Conservation (phyloP, 2,113 vertebrate genomes). For the Jaculus jaculus region DNA sequence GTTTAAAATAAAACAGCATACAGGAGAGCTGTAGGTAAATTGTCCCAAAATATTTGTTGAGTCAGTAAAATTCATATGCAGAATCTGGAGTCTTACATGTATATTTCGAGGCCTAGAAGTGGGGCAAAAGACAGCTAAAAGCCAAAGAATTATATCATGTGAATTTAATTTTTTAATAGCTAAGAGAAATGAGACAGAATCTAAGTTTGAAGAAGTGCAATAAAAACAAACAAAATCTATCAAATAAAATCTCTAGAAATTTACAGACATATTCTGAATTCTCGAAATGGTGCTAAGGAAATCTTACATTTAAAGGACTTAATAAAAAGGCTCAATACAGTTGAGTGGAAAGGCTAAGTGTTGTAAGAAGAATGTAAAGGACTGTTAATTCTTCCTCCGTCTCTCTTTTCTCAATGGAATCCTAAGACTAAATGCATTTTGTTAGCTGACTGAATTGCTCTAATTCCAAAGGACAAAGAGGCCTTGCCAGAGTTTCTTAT, state of each 20-base stretch:
- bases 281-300: conserved; percentile 25
- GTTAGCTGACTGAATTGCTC: conserved; percentile 39
- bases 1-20: conserved; percentile 21
- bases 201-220: conserved; percentile 39
- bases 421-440: conserved; percentile 38
- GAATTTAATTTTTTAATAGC: conserved; percentile 7
- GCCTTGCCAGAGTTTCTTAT: conserved; percentile 57
- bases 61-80: conserved; percentile 46
- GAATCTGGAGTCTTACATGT: neutral
- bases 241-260: conserved; percentile 48
- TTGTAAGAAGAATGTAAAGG: neutral
- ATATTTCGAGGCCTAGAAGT: neutral
- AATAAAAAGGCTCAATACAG: conserved; percentile 19
- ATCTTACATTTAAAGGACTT: neutral
- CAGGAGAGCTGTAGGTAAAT: neutral
- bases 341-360: neutral
- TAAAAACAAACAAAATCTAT: conserved; percentile 42
- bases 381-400: conserved; percentile 3
- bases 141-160: conserved; percentile 26
- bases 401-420: neutral
- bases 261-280: conserved; percentile 17
- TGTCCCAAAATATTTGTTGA: conserved; percentile 7
- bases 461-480: conserved; percentile 61
- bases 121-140: conserved; percentile 41
- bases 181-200: conserved; percentile 24